Evolutionary conservation across 2,113 vertebrate genomes (phyloP).

Genomic region (Taurulus bubalis): DNA sequence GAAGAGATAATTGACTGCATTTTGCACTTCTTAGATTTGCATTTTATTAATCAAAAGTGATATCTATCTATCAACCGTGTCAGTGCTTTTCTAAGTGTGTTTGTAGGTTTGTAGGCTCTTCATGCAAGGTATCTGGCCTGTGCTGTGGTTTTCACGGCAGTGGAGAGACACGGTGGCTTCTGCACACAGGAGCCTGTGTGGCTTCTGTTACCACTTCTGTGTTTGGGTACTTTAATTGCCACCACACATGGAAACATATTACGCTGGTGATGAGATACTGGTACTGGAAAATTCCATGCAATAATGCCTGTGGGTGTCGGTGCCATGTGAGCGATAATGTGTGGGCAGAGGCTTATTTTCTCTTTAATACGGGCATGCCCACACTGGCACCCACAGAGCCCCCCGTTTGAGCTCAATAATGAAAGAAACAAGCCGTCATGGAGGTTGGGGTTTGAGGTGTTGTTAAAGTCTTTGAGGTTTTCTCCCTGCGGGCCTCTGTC

Average conservation of each 20-base stretch:
- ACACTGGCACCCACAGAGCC: constrained; percentile 76
- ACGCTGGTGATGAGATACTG: constrained; percentile 74
- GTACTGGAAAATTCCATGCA: constrained; percentile 79
- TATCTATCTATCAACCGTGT: not conserved
- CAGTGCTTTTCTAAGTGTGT: constrained; percentile 3
- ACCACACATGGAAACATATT: constrained; percentile 79
- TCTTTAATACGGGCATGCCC: constrained; percentile 78
- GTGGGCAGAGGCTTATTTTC: constrained; percentile 82
- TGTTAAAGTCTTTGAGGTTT: constrained; percentile 83
- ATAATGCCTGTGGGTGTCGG: constrained; percentile 80
- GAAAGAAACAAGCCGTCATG: constrained; percentile 77
- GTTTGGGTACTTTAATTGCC: constrained; percentile 74
- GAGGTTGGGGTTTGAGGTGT: constrained; percentile 79
- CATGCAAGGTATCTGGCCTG: constrained; percentile 15
- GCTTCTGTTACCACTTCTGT: constrained; percentile 74
- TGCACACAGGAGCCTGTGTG: constrained; percentile 60
- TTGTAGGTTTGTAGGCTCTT: not conserved
- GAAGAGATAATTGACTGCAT: not conserved
- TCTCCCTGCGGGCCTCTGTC: constrained; percentile 78
- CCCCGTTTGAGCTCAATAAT: constrained; percentile 78
- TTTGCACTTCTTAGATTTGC: not conserved
- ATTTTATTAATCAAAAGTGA: not conserved
- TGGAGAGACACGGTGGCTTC: constrained; percentile 58
- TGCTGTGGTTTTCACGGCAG: constrained; percentile 48
- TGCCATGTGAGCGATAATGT: constrained; percentile 81